Conservation (phyloP, 2,113 vertebrate species). For the Nesoenas mayeri region DNA sequence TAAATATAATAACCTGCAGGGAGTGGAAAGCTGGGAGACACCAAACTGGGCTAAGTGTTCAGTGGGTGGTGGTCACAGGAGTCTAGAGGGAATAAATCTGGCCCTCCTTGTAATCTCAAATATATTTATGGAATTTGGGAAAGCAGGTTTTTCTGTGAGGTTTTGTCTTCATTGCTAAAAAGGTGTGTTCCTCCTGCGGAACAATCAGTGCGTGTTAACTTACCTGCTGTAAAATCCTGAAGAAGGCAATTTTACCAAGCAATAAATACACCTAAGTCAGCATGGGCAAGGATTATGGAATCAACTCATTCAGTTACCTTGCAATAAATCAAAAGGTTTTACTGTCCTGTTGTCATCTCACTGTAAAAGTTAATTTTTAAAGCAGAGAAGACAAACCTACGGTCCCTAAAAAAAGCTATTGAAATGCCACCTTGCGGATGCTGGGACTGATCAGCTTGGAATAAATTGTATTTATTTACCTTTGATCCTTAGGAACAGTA, state of each 20-base stretch:
- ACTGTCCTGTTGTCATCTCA: neutral
- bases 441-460: neutral
- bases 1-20: neutral
- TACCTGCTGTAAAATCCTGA: neutral
- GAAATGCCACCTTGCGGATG: neutral
- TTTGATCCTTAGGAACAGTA: neutral
- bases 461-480: neutral
- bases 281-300: neutral
- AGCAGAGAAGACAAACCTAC: neutral
- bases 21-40: neutral
- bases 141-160: neutral
- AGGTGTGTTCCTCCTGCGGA: neutral
- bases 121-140: neutral
- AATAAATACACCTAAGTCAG: neutral
- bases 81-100: neutral
- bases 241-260: neutral
- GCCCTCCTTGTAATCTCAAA: neutral
- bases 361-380: neutral
- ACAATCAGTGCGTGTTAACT: neutral
- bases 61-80: neutral
- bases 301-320: neutral
- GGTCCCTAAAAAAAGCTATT: neutral
- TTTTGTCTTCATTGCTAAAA: neutral
- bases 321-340: neutral
- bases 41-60: neutral